Evolutionary conservation across 1,140 invertebrate genomes (phyloP).

Genomic region (Drosophila triauraria): DNA sequence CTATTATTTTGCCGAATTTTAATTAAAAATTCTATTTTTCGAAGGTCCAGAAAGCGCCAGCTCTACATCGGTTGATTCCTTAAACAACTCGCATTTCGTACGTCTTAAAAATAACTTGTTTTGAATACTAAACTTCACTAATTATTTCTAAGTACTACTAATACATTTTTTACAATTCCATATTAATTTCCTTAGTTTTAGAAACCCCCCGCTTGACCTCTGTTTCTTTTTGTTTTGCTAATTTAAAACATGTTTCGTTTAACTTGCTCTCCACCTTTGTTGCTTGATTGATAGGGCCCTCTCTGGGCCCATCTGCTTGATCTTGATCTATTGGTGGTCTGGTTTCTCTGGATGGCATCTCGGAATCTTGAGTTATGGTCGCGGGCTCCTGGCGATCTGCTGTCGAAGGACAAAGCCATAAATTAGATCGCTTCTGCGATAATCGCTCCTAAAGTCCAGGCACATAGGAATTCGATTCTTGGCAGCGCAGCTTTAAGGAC

Average conservation of each 20-base stretch:
- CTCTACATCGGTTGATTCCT: no score
- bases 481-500: slow-evolving; percentile 39
- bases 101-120: not conserved
- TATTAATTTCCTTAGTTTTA: not conserved
- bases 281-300: slow-evolving; percentile 9
- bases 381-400: slow-evolving; percentile 24
- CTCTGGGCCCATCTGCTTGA: slow-evolving; percentile 5
- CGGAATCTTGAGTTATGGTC: slow-evolving; percentile 65
- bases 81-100: no score
- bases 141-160: not conserved
- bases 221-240: not conserved
- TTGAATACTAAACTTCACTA: not conserved
- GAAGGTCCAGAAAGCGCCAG: no score
- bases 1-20: not conserved
- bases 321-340: slow-evolving; percentile 32
- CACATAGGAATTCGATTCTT: slow-evolving; percentile 29
- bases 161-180: not conserved
- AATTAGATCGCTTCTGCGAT: slow-evolving; percentile 59
- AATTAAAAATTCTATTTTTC: no score
- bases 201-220: not conserved
- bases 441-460: slow-evolving; percentile 16
- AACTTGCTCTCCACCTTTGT: not conserved
- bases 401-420: slow-evolving; percentile 46
- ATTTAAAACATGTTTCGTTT: slow-evolving; percentile 1
- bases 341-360: slow-evolving; percentile 27